Evolutionary conservation across 92 coral and sea anemone species (phyloP).

Genomic region (Desmophyllum pertusum): DNA sequence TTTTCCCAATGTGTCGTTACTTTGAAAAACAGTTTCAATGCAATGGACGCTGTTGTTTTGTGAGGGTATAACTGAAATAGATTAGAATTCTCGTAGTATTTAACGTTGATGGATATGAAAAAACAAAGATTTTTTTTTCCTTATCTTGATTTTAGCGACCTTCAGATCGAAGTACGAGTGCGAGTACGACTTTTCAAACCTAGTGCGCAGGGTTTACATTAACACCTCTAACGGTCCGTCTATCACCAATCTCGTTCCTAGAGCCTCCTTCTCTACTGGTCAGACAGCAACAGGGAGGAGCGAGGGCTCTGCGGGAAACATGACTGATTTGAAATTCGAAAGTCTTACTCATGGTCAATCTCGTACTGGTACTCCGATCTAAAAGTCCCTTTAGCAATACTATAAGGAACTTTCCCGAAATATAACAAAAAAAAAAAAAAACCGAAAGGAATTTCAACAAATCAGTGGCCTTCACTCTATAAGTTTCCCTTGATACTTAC

Average conservation of each 20-base stretch:
- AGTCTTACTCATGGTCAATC: too few relatives aligned
- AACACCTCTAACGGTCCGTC: too few relatives aligned
- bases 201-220: too few relatives aligned
- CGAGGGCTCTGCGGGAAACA: too few relatives aligned
- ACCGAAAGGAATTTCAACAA: not conserved
- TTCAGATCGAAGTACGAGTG: too few relatives aligned
- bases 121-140: not conserved
- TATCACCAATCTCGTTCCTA: too few relatives aligned
- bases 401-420: not conserved
- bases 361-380: not conserved
- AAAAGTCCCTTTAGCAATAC: not conserved
- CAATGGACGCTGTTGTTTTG: not conserved
- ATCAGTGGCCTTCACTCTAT: not conserved
- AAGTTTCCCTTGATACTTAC: not conserved
- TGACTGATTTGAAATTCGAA: too few relatives aligned
- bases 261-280: too few relatives aligned
- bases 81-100: not conserved
- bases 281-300: too few relatives aligned
- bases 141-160: not conserved
- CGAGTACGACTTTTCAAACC: too few relatives aligned
- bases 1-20: not conserved
- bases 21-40: not conserved
- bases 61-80: not conserved
- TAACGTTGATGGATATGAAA: not conserved
- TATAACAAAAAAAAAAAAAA: not conserved